Percentiles rank a stretch among this genome's conserved stretches.
Conservation (phyloP, 2,888 invertebrate species). For the Ceratothoa steindachneri region DNA sequence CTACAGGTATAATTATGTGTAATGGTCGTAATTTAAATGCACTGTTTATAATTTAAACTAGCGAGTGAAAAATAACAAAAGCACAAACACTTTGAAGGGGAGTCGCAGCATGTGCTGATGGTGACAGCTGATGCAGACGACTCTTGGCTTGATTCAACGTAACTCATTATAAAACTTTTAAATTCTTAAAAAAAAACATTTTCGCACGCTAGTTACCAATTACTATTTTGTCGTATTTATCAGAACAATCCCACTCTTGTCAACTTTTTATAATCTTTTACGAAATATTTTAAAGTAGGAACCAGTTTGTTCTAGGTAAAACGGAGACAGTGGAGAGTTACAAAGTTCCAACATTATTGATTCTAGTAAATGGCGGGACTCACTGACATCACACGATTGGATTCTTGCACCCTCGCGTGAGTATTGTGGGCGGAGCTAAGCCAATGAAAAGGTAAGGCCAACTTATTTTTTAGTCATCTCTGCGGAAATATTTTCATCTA, state of each 20-base stretch:
- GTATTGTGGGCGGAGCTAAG: background rate
- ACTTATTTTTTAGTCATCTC: too few species aligned
- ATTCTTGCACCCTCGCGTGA: background rate
- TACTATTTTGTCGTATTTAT: too few species aligned
- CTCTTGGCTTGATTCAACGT: background rate
- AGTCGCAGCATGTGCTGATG: slow-evolving; percentile 33
- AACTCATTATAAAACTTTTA: background rate
- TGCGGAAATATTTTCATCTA: too few species aligned
- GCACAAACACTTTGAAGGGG: too few species aligned
- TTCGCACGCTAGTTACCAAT: too few species aligned
- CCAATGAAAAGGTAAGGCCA: background rate
- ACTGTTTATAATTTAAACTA: too few species aligned
- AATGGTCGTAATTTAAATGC: background rate
- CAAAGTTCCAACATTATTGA: slow-evolving; percentile 11
- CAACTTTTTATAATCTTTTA: too few species aligned
- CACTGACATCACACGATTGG: background rate
- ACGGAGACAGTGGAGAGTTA: too few species aligned
- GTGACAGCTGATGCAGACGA: slow-evolving; percentile 43
- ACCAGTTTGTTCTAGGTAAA: too few species aligned
- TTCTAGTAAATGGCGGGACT: slow-evolving; percentile 1
- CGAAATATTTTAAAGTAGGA: too few species aligned
- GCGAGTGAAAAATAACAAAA: too few species aligned
- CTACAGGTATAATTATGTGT: background rate
- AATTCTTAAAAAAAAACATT: slow-evolving; percentile 1
- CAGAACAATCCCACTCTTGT: too few species aligned